A percentile compares a stretch with the other conserved stretches of the same genome.
phyloP scores from a whole-genome alignment of 1,140 invertebrate species.

The Atopsyche davidsoni region DNA sequence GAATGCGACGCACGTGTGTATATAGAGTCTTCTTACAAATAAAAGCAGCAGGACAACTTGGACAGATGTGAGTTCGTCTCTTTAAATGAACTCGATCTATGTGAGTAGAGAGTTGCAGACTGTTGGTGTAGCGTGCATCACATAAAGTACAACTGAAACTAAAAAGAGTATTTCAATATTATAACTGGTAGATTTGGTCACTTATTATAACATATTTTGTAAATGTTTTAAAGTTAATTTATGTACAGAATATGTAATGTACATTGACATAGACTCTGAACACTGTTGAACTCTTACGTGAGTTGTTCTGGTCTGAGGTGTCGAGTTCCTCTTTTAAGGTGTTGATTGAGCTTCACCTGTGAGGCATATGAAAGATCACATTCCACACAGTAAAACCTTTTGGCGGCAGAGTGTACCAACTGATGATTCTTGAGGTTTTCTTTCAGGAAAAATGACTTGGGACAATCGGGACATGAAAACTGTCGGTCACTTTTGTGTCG shows the following conservation, averaged over 20 bases:
- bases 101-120: conserved; percentile 23
- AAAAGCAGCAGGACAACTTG: conserved; percentile 20
- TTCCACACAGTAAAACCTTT: conserved; percentile 26
- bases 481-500: conserved; percentile 22
- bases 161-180: not conserved
- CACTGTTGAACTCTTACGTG: conserved; percentile 21
- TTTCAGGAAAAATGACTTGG: conserved; percentile 24
- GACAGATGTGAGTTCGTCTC: conserved; percentile 20
- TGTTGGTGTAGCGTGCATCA: conserved; percentile 21
- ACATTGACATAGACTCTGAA: too few relatives aligned
- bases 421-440: conserved; percentile 26
- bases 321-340: conserved; percentile 24
- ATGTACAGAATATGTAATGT: too few relatives aligned
- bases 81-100: conserved; percentile 21
- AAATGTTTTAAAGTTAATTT: not conserved
- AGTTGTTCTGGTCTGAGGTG: conserved; percentile 26
- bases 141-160: conserved; percentile 24
- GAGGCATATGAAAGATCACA: conserved; percentile 26
- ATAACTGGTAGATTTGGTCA: not conserved
- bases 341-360: conserved; percentile 26
- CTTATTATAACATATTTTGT: not conserved
- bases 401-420: conserved; percentile 12
- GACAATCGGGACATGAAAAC: conserved; percentile 19
- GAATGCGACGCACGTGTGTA: conserved; percentile 19
- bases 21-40: conserved; percentile 22